Conservation (phyloP, 2,113 vertebrate genomes). For the Pelusios castaneus region DNA sequence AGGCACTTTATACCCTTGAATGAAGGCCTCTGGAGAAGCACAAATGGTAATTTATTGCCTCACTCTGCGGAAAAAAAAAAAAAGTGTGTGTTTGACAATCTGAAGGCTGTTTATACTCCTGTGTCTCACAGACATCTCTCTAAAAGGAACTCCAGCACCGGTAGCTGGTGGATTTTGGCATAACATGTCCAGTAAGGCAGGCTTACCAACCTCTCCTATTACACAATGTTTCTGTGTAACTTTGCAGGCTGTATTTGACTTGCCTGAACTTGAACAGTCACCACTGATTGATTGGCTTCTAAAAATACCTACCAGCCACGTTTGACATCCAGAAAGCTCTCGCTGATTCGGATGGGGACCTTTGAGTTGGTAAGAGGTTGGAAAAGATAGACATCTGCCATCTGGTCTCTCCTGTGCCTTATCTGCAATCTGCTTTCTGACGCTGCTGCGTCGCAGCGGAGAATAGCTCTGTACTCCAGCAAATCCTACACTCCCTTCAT, state of each 20-base stretch:
- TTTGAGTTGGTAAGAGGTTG: slow-evolving; percentile 31
- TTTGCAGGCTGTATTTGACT: slow-evolving; percentile 69
- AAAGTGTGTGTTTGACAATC: slow-evolving; percentile 24
- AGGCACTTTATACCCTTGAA: slow-evolving; percentile 20
- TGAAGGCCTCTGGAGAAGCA: slow-evolving; percentile 8
- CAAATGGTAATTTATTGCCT: slow-evolving; percentile 27
- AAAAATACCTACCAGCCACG: slow-evolving; percentile 65
- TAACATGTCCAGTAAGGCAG: not conserved
- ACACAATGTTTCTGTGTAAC: slow-evolving; percentile 64
- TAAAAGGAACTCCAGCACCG: not conserved
- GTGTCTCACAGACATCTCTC: not conserved
- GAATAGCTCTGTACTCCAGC: not conserved
- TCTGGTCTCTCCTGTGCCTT: not conserved
- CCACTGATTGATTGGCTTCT: slow-evolving; percentile 72
- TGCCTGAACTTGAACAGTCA: slow-evolving; percentile 71
- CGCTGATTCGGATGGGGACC: slow-evolving; percentile 63
- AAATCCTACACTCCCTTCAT: not conserved
- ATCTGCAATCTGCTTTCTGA: not conserved
- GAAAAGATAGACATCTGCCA: slow-evolving; percentile 45
- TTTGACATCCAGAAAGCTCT: slow-evolving; percentile 49
- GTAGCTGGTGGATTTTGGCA: slow-evolving; percentile 39
- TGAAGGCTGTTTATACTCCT: slow-evolving; percentile 16
- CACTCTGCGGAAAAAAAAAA: not conserved
- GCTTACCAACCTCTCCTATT: slow-evolving; percentile 19
- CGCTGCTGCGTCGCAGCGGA: accelerated